Evolutionary conservation across 1,140 invertebrate genomes (phyloP), one percentile per base, ranked within the genome.

Genomic region (Drosophila suzukii): DNA sequence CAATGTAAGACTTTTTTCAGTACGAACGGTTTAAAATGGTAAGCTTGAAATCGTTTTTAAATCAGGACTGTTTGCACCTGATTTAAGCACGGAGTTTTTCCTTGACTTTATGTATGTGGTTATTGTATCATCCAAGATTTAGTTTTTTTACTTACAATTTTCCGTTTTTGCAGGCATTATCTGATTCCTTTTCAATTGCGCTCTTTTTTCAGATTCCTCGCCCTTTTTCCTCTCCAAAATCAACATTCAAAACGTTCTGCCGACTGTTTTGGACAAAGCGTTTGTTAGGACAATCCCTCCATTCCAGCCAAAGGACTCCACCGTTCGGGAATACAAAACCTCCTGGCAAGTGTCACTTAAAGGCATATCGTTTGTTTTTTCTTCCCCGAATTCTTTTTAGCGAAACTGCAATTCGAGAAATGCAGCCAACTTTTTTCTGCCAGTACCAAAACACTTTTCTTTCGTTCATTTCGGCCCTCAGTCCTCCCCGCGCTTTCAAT

Each of bases 401-500:
- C 44, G 39, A 57, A 62, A 63, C 75, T 68, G 82, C 62, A 75
- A 81, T 85, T 65, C 74, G 74, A 65, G 78, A 56, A 72, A 78
- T 88, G 82, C 82, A 86, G 51, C 71, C 65, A 79, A 75, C 43
- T 63, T 51, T 44, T 44, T 86, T 49, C 47, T 51, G 53, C 73
- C 20, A 50, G 50, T 38, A 36, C 36, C 51, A 70, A 73, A 55
- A 76, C 55, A 57, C 67, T 75, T 61, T 75, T 65, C 63, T 66
- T 53, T 62, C 50, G 43, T 63, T 53, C 34, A 38, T 53, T 54
- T 43, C 13, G 53, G 63, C 43, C 41, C 51, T 50, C 59, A 38
- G 44, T 43, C 58, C 61, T 63, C 38, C 47, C 62, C 43, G 68
- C 73, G 73, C 68, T 89, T 88, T 84, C 84, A 88, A 89, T 89